A percentile compares a stretch with the other conserved stretches of the same genome.
These are phyloP conservation scores for Muschampia plurimacula DNA, from an alignment of 2,888 invertebrate species.

Conservation along the genomic window DNA sequence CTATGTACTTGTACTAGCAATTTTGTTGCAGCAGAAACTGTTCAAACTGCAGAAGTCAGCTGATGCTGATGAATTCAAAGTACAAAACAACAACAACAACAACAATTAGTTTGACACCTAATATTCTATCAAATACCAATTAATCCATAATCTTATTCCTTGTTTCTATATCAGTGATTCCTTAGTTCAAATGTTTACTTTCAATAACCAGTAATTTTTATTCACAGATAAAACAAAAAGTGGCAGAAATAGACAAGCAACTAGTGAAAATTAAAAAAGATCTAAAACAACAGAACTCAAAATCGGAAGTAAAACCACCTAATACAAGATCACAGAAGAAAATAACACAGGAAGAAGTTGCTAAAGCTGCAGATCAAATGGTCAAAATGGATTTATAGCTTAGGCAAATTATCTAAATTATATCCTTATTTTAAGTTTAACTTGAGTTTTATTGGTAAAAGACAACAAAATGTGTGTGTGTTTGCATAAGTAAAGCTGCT, in stretches of 20 bases:
- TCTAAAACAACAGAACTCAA: constrained; percentile 52
- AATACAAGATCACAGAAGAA: constrained; percentile 58
- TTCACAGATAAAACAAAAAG: constrained; percentile 74
- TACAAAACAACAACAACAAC: no score
- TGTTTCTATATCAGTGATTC: no score
- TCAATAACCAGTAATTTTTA: constrained; percentile 33
- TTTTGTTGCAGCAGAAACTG: no score
- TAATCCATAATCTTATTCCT: no score
- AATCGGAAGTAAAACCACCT: constrained; percentile 52
- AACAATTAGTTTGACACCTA: no score
- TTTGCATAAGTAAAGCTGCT: no score
- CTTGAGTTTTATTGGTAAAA: background rate
- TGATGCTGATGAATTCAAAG: no score
- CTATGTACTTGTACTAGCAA: no score
- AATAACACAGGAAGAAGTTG: constrained; percentile 69
- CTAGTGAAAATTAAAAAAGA: constrained; percentile 70
- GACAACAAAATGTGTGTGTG: no score
- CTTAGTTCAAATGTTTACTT: background rate
- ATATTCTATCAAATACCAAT: no score
- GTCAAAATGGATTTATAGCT: constrained; percentile 74
- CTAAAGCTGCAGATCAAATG: constrained; percentile 65
- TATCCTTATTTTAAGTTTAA: background rate
- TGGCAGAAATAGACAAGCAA: constrained; percentile 74
- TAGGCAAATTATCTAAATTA: background rate
- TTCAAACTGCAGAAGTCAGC: no score